Evolutionary conservation across 2,888 invertebrate species (phyloP), one percentile per base, ranked within the genome.

Genomic region (Heteropelma amictum): DNA sequence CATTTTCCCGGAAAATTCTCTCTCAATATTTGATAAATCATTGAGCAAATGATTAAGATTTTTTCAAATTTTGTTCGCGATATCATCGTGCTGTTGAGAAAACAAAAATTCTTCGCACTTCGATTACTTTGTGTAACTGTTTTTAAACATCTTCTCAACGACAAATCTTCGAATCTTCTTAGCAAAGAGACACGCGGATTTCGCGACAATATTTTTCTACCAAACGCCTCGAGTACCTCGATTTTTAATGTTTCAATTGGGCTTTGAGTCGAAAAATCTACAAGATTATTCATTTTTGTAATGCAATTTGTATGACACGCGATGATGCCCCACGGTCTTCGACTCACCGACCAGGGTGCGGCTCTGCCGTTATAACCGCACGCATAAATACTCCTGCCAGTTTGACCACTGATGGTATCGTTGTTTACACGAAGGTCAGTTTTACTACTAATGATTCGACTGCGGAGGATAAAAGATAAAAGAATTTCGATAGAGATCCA

Each of bases 351-450:
- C 6, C n/a, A 63, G 75, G 75, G 75, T 71, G 75, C 28, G 75
- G 70, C 61, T 35, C 21, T 10, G 17, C 23, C 35, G 47, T 47
- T 49, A 51, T n/a, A n/a, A n/a, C n/a, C 35, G 8, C 4, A 35
- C 49, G 33, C 58, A 12, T n/a, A 40, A 35, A 45, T 30, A 17
- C 17, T n/a, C n/a, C 30, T 19, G 69, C 23, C 19, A 60, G 60
- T 30, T 75, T 67, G 71, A 75, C 63, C 67, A 71, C 61, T 56
- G 75, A 67, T 75, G 56, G 42, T 71, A 75, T 74, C 75, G 40
- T 58, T 28, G 17, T 47, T 33, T 47, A 67, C 67, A 75, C 67
- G 61, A 71, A 75, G 67, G 56, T 75, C 71, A 67, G 71, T 65
- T 67, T 56, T 54, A 61, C 58, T 45, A 40, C 49, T 12, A 60